Evolutionary conservation across 92 coral and sea anemone species (phyloP), one percentile per base, ranked within the genome.

Genomic region (Porites rus): DNA sequence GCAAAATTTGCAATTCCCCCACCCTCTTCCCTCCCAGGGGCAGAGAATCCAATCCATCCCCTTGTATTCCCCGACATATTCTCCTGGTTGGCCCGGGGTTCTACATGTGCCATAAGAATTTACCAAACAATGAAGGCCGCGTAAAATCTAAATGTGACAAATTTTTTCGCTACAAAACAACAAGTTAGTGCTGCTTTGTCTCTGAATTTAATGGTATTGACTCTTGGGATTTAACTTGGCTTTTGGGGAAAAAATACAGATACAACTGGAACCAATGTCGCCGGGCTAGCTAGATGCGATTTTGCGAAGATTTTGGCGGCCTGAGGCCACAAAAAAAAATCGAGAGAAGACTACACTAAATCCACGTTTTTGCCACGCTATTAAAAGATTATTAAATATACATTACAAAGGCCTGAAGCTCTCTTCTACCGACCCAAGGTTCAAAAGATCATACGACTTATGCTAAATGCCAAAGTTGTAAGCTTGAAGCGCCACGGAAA

Each of bases 401-500:
- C 46, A 88, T 54, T 31, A 76, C 14, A 69, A 51, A 74, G 77
- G 91, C 64, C 62, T 72, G 60, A 69, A 72, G 58, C 51, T 80
- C 6, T 24, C 87, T 11, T 24, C 46, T 38, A 38, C 72, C 14
- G 87, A 80, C 72, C 50, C 90, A 58, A 53, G 74, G 17, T 87
- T 80, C 58, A 62, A 72, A 69, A 72, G 74, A 69, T 87, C 90
- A 28, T 80, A 80, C 61, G 65, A 87, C 46, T 4, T 46, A 80
- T 81, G 88, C 74, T 87, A 11, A 72, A 80, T 61, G 79, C 90
- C 18, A 54, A 70, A 66, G 20, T 87, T 12, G 75, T 80, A 2
- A 72, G 51, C 25, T 61, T 92, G 68, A 89, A 88, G 77, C 31
- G 86, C 51, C 88, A 78, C 10, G 87, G 90, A 51, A 79, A 92